Evolutionary conservation across 2,888 invertebrate genomes (phyloP), one percentile per base, ranked within the genome.

Genomic region (Sclerodermus sp.): DNA sequence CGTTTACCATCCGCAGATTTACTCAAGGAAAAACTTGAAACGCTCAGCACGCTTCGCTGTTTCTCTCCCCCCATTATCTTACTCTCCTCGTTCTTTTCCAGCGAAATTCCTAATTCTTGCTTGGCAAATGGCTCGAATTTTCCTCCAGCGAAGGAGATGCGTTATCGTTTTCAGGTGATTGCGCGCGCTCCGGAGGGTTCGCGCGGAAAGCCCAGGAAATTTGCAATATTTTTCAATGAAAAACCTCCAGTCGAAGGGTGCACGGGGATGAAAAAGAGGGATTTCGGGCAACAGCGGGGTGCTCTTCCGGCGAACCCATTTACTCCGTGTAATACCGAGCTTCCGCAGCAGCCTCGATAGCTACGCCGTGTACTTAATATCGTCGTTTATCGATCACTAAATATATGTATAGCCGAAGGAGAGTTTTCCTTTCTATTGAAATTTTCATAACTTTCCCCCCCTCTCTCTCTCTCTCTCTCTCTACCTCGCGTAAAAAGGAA

Each of bases 191-290:
- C 32, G 13, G 47, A 46, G 47, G 53, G 50, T 44, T 32, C 46
- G 50, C 48, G 31, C 38, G 45, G 49, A 54, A 34, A 58, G 55
- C 42, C 45, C 58, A 60, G 60, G 63, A 66, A 68, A 65, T 68
- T 68, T 67, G 67, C 66, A 64, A 68, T 67, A 68, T 68, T 65
- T 66, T 66, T 64, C 65, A 67, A 68, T 64, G 59, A 51, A 56
- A 58, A 53, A 49, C 37, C 14, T 13, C 42, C 8, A 23, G 23
- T 8, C 4, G 39, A 15, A 42, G 38, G 42, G 34, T 36, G 39
- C 17, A 31, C 36, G 34, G 30, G 36, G 49, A 54, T 59, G 55
- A 59, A 62, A 55, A 44, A 45, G 58, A 55, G 52, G 53, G 56
- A 62, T 56, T 60, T 53, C 47, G 39, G 17, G 46, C 36, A 37